Conservation (phyloP, 2,113 vertebrate genomes). For the Spizaetus ornatus region DNA sequence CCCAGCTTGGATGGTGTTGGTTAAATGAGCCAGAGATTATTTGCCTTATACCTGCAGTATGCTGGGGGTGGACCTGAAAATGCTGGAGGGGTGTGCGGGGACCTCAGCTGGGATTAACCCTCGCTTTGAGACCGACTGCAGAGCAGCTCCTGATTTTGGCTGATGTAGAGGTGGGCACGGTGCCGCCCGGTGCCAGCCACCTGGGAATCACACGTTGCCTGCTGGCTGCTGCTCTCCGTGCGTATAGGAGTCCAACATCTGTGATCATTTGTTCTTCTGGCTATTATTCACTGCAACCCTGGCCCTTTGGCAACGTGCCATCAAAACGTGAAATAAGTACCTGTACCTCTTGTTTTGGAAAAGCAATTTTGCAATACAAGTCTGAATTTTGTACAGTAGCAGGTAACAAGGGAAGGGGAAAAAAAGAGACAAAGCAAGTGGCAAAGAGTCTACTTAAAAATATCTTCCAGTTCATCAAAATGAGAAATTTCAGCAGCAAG, state of each 20-base stretch:
- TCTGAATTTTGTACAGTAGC: background rate
- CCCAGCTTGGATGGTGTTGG: background rate
- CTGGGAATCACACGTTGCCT: accelerated
- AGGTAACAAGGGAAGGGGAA: background rate
- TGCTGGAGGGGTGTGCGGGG: background rate
- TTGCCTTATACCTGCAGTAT: background rate
- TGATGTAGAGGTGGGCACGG: background rate
- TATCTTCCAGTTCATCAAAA: background rate
- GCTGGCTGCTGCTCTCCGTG: background rate
- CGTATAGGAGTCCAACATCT: background rate
- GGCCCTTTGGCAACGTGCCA: accelerated
- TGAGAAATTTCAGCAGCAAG: background rate
- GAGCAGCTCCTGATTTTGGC: background rate
- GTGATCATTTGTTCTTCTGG: background rate
- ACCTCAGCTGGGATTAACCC: background rate
- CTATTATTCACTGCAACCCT: background rate
- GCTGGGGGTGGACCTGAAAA: background rate
- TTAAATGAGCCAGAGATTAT: background rate
- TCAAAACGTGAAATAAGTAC: background rate
- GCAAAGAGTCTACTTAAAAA: background rate
- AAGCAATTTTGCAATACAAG: background rate
- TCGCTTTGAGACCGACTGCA: background rate
- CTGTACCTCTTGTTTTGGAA: background rate
- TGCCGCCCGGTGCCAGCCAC: background rate
- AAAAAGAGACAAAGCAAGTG: background rate